phyloP scores from a whole-genome alignment of 2,797 vertebrate species.

The Poeciliopsis turneri region DNA sequence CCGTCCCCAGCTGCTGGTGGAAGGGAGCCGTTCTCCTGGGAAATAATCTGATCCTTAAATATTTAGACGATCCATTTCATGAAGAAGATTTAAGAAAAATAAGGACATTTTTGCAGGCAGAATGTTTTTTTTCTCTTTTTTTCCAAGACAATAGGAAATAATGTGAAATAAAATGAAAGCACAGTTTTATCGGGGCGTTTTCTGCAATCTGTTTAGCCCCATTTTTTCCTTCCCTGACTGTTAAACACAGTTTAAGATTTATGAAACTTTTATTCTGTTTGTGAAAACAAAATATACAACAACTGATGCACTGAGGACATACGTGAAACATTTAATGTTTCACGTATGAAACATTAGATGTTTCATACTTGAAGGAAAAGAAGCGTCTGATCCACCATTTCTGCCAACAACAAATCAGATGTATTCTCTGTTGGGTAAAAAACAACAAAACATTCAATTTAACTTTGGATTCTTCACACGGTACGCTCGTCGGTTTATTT shows the following conservation, averaged over 20 bases:
- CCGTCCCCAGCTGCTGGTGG: constrained; percentile 77
- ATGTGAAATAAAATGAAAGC: constrained; percentile 5
- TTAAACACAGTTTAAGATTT: neutral
- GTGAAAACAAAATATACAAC: neutral
- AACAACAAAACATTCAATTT: neutral
- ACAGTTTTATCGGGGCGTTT: constrained; percentile 91
- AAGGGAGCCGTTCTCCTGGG: constrained; percentile 76
- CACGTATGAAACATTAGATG: no score
- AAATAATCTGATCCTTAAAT: constrained; percentile 80
- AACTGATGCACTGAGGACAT: neutral
- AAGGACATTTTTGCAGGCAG: neutral
- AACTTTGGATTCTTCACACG: neutral
- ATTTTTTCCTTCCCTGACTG: constrained; percentile 91
- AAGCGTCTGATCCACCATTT: neutral
- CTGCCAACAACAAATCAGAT: neutral
- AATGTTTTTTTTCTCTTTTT: no score
- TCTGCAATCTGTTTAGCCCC: constrained; percentile 94
- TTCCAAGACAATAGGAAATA: neutral
- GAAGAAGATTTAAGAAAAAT: constrained; percentile 12
- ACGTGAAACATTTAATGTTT: no score
- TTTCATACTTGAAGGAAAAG: neutral
- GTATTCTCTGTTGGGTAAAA: neutral
- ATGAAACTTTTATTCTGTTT: neutral
- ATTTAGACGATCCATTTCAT: constrained; percentile 62
- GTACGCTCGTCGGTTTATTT: neutral